Evolutionary conservation across 2,113 vertebrate genomes (phyloP).

Genomic region (Sterrhoptilus dennistouni): DNA sequence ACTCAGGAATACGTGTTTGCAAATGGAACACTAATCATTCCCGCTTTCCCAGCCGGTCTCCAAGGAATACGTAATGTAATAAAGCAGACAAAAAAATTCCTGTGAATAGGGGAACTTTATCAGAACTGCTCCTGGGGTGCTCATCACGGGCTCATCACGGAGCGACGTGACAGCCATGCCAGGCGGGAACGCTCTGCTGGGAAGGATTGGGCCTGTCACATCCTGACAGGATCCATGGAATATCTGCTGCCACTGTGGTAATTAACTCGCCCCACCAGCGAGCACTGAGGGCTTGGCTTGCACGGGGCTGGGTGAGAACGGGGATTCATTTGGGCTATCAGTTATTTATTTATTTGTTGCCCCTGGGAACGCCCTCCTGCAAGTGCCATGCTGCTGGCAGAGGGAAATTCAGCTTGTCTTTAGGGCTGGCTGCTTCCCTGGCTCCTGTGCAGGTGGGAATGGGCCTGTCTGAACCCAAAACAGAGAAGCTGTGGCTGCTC

Average conservation of each 20-base stretch:
- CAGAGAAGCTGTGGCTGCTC: rapidly evolving
- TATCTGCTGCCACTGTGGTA: not conserved
- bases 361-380: not conserved
- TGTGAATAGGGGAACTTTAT: conserved; percentile 28
- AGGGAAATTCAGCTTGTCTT: not conserved
- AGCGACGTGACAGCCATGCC: conserved; percentile 27
- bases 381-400: rapidly evolving
- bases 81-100: conserved; percentile 30
- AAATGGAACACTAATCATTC: conserved; percentile 30
- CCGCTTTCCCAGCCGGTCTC: not conserved
- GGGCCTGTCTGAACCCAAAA: not conserved
- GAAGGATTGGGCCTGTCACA: not conserved
- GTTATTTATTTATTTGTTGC: not conserved
- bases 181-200: not conserved
- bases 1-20: conserved; percentile 6
- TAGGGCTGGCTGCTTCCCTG: not conserved
- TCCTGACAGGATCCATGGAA: not conserved
- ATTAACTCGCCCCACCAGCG: not conserved
- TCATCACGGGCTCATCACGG: conserved; percentile 22
- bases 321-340: conserved; percentile 12
- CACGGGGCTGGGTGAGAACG: not conserved
- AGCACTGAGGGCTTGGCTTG: not conserved
- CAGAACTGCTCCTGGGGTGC: conserved; percentile 19
- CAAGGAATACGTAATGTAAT: not conserved
- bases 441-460: not conserved